phyloP scores from a whole-genome alignment of 2,888 invertebrate species.

The Strigamia crassipes region DNA sequence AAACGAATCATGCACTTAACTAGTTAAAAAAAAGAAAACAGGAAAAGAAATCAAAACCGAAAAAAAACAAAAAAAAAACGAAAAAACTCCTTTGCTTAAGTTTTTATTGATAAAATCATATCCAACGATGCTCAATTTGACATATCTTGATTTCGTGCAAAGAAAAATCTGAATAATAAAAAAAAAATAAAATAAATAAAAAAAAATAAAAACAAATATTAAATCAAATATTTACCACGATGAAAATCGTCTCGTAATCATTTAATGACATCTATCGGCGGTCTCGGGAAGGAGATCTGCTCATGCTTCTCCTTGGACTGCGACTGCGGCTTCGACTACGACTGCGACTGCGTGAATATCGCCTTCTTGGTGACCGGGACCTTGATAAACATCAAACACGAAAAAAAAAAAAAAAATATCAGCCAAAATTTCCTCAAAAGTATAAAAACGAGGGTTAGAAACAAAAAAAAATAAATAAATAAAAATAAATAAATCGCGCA shows the following conservation, averaged over 20 bases:
- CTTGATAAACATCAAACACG: conserved; percentile 43
- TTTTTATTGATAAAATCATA: not conserved
- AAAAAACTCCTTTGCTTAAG: not conserved
- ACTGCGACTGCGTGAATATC: conserved; percentile 48
- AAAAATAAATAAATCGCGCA: conserved; percentile 7
- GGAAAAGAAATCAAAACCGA: too few relatives aligned
- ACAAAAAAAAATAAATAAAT: not conserved
- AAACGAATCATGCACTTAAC: not conserved
- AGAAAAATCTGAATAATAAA: not conserved
- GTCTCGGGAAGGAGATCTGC: conserved; percentile 48
- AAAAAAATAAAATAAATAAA: not conserved
- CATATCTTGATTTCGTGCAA: conserved; percentile 6
- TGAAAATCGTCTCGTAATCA: not conserved
- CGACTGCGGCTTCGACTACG: conserved; percentile 49
- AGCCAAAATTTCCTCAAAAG: not conserved
- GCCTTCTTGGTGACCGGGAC: conserved; percentile 49
- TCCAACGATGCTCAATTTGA: not conserved
- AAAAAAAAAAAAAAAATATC: not conserved
- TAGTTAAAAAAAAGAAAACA: not conserved
- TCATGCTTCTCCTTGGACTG: conserved; percentile 46
- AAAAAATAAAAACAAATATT: not conserved
- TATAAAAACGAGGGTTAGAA: not conserved
- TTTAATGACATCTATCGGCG: conserved; percentile 34
- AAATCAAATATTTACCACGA: not conserved
- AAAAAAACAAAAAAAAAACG: not conserved